phyloP scores from a whole-genome alignment of 2,888 invertebrate species.

The Eupithecia subumbrata region DNA sequence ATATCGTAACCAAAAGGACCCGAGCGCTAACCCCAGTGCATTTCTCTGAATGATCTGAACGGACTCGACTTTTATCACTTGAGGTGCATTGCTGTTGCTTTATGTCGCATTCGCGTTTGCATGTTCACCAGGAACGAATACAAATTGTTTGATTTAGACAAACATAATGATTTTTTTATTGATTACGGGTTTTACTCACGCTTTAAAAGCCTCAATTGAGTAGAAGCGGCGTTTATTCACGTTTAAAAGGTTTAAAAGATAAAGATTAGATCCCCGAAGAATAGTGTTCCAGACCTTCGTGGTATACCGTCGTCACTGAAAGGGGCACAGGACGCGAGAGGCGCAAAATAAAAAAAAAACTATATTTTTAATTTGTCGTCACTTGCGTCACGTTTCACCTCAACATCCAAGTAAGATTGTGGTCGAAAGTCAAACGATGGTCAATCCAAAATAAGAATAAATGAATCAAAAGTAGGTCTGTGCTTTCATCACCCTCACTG shows the following conservation, averaged over 20 bases:
- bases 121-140: conserved; percentile 27
- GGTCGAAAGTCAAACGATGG: background rate
- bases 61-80: conserved; percentile 65
- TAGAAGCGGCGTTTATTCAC: too few relatives aligned
- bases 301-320: background rate
- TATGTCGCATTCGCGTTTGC: conserved; percentile 45
- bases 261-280: background rate
- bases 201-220: background rate
- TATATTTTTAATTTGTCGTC: background rate
- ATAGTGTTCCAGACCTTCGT: background rate
- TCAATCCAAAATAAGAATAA: background rate
- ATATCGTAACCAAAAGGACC: conserved; percentile 99
- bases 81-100: conserved; percentile 78
- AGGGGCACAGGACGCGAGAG: too few relatives aligned
- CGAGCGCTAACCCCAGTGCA: conserved; percentile 97
- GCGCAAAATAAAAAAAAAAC: too few relatives aligned
- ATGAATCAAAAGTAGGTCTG: background rate
- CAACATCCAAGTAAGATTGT: background rate
- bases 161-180: background rate
- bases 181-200: background rate
- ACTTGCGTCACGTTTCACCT: background rate
- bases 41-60: conserved; percentile 91
- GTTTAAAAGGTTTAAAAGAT: too few relatives aligned
- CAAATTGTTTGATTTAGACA: background rate
- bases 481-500: background rate